Percentiles rank a stretch among this genome's conserved stretches.
phyloP scores from a whole-genome alignment of 2,797 vertebrate species.

The Carapus acus region DNA sequence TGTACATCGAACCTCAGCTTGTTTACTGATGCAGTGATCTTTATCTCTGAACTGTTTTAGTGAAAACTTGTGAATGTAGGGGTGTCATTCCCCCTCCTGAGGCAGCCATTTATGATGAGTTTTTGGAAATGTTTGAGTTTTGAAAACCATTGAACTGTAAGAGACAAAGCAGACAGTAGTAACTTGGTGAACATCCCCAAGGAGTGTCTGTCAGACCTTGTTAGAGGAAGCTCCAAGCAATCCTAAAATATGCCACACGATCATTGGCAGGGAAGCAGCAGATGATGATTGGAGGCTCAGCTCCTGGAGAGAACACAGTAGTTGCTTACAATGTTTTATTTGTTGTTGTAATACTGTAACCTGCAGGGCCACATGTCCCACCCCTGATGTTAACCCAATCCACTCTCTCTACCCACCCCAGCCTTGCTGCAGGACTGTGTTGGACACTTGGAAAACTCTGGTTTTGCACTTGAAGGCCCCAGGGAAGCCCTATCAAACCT shows the following conservation, averaged over 20 bases:
- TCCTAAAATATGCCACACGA: constrained; percentile 53
- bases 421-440: constrained; percentile 20
- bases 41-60: constrained; percentile 31
- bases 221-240: constrained; percentile 63
- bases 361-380: constrained; percentile 41
- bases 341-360: constrained; percentile 53
- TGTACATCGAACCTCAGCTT: constrained; percentile 10
- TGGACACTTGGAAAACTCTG: too few relatives aligned
- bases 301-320: constrained; percentile 21
- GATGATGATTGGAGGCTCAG: constrained; percentile 14
- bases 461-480: constrained; percentile 13
- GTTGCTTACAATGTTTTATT: constrained; percentile 44
- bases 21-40: constrained; percentile 32
- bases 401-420: constrained; percentile 7
- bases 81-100: too few relatives aligned
- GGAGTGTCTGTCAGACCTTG: constrained; percentile 49
- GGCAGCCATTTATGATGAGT: constrained; percentile 15
- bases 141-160: constrained; percentile 11
- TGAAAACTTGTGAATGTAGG: too few relatives aligned
- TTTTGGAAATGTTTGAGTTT: constrained; percentile 16
- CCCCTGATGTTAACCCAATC: constrained; percentile 32
- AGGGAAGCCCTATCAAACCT: constrained; percentile 49
- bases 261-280: constrained; percentile 38
- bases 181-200: constrained; percentile 27
- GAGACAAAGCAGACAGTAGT: constrained; percentile 21